Evolutionary conservation across 2,888 invertebrate genomes (phyloP).

Genomic region (Helicoverpa assulta): DNA sequence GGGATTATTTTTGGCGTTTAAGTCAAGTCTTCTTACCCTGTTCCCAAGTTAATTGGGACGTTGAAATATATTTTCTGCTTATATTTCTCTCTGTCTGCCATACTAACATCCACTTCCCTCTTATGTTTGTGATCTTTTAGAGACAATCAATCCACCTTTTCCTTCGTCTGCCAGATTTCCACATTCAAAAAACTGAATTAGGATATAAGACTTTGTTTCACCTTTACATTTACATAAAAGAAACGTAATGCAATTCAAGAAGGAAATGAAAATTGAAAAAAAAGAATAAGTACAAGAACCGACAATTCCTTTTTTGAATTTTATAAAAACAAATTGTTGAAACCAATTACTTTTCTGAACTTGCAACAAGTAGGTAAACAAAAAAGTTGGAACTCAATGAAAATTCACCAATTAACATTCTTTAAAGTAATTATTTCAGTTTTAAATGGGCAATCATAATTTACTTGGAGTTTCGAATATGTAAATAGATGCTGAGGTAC

Average conservation of each 20-base stretch:
- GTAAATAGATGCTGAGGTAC: not conserved
- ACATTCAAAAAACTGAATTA: no score
- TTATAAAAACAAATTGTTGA: not conserved
- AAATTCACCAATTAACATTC: conserved; percentile 24
- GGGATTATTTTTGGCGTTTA: no score
- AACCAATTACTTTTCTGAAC: conserved; percentile 7
- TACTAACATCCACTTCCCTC: no score
- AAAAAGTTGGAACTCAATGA: conserved; percentile 3
- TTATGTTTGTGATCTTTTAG: no score
- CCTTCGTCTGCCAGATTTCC: no score
- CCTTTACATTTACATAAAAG: no score
- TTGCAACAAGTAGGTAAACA: conserved; percentile 1
- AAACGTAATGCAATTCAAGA: not conserved
- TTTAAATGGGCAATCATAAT: conserved; percentile 6
- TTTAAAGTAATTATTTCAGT: conserved; percentile 15
- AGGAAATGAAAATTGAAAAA: not conserved
- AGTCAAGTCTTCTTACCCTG: no score
- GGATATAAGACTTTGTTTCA: no score
- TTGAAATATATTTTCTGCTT: no score
- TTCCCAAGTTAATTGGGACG: no score
- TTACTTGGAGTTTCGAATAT: conserved; percentile 17
- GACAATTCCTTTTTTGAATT: not conserved
- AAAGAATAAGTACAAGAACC: not conserved
- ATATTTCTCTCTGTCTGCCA: no score
- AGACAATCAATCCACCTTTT: no score